Conservation (phyloP, 2,113 vertebrate species). For the Tychaedon coryphoeus region DNA sequence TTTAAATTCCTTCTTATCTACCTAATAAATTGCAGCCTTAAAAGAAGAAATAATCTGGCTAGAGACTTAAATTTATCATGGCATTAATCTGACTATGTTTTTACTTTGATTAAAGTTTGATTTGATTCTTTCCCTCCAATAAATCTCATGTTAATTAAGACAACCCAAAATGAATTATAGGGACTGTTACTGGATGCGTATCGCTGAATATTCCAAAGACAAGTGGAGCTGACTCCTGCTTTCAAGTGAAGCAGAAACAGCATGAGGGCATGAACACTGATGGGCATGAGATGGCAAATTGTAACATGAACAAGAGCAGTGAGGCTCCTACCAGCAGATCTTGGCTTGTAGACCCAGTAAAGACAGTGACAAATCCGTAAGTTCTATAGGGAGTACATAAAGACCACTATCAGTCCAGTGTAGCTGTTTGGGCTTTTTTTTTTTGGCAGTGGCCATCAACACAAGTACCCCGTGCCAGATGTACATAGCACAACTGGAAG, state of each 20-base stretch:
- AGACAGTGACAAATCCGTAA: neutral
- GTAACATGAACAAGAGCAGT: neutral
- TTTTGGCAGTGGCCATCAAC: neutral
- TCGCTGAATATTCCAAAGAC: constrained; percentile 8
- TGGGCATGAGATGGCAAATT: neutral
- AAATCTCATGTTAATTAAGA: constrained; percentile 59
- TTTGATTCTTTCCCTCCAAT: constrained; percentile 56
- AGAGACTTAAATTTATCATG: constrained; percentile 46
- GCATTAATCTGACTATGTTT: constrained; percentile 50
- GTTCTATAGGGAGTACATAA: neutral
- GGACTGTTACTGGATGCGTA: neutral
- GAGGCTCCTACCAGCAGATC: neutral
- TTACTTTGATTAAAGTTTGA: constrained; percentile 47
- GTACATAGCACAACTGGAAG: neutral
- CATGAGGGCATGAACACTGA: neutral
- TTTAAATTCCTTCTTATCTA: neutral
- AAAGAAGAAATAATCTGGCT: constrained; percentile 32
- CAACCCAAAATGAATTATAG: constrained; percentile 32
- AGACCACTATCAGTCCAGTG: neutral
- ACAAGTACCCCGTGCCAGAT: neutral
- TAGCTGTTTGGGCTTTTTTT: neutral
- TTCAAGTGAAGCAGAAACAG: constrained; percentile 9
- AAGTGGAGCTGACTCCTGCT: neutral
- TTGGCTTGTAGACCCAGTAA: neutral
- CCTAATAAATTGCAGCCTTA: constrained; percentile 31